A percentile compares a stretch with the other conserved stretches of the same genome.
Evolutionary conservation across 2,113 vertebrate species (phyloP).

Genomic region (Nasalis larvatus): DNA sequence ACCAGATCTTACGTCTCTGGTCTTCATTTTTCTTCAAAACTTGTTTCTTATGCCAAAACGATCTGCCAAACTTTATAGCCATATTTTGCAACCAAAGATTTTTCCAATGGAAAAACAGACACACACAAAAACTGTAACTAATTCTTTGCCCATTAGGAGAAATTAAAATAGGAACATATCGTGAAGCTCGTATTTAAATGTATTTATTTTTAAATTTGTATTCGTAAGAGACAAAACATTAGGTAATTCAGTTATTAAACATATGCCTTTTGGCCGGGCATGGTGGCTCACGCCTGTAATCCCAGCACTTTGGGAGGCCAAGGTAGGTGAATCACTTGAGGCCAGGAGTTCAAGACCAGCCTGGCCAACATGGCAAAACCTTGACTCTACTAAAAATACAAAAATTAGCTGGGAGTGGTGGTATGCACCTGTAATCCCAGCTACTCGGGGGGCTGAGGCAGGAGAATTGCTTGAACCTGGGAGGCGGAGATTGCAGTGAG

Average conservation of each 20-base stretch:
- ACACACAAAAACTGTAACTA: neutral
- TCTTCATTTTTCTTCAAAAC: neutral
- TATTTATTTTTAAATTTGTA: neutral
- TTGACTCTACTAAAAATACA: too few relatives aligned
- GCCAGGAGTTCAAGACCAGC: too few relatives aligned
- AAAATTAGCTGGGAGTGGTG: too few relatives aligned
- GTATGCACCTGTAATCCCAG: too few relatives aligned
- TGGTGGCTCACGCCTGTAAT: too few relatives aligned
- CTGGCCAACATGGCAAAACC: too few relatives aligned
- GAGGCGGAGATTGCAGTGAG: too few relatives aligned
- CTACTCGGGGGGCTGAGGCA: too few relatives aligned
- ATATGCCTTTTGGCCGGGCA: fast-evolving
- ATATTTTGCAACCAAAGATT: neutral
- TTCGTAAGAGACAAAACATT: neutral
- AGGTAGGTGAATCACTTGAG: too few relatives aligned
- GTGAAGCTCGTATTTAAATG: neutral
- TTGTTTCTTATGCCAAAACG: neutral
- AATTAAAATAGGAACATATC: neutral
- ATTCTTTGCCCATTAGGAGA: neutral
- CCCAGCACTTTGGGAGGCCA: too few relatives aligned
- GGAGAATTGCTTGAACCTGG: too few relatives aligned
- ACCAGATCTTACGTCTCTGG: neutral
- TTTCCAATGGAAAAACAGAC: neutral
- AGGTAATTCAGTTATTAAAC: neutral
- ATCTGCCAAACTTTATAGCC: neutral